Conservation (phyloP, 2,888 invertebrate species). For the Mongoloraphidia duomilia region DNA sequence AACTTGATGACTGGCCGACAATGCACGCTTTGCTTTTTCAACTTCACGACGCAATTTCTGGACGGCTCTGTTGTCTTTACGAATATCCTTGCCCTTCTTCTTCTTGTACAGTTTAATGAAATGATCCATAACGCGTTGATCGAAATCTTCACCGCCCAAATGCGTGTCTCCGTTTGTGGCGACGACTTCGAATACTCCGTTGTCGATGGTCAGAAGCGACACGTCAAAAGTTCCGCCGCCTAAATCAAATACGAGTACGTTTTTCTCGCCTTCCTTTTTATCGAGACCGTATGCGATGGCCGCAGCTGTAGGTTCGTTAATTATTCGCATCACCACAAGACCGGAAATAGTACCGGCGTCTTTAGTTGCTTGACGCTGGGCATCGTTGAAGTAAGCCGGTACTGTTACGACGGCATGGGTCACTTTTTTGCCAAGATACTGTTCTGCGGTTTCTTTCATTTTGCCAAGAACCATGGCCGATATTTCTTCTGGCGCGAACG, state of each 20-base stretch:
- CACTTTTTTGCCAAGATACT: constrained; percentile 89
- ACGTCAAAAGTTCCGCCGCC: constrained; percentile 99
- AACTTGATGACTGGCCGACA: constrained; percentile 90
- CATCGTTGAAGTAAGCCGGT: constrained; percentile 98
- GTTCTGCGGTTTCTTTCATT: constrained; percentile 97
- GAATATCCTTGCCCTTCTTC: constrained; percentile 95
- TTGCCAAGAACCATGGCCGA: constrained; percentile 96
- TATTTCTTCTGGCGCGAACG: constrained; percentile 96
- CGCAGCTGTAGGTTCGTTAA: constrained; percentile 95
- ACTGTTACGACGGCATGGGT: constrained; percentile 82
- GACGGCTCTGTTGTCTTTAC: constrained; percentile 86
- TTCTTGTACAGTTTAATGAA: constrained; percentile 98
- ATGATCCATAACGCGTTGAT: constrained; percentile 96
- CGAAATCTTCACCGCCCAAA: constrained; percentile 98
- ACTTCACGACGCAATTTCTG: constrained; percentile 95
- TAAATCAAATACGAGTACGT: constrained; percentile 95
- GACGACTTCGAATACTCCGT: constrained; percentile 91
- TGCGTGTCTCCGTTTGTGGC: constrained; percentile 94
- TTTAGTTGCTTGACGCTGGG: constrained; percentile 97
- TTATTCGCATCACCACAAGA: constrained; percentile 85
- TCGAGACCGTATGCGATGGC: constrained; percentile 95
- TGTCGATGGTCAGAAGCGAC: constrained; percentile 93
- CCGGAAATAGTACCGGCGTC: constrained; percentile 96
- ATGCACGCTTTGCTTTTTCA: constrained; percentile 91
- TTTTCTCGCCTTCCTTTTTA: constrained; percentile 95